Base-by-base conservation (phyloP, 2,113 vertebrate species). In the Xyrauchen texanus region DNA sequence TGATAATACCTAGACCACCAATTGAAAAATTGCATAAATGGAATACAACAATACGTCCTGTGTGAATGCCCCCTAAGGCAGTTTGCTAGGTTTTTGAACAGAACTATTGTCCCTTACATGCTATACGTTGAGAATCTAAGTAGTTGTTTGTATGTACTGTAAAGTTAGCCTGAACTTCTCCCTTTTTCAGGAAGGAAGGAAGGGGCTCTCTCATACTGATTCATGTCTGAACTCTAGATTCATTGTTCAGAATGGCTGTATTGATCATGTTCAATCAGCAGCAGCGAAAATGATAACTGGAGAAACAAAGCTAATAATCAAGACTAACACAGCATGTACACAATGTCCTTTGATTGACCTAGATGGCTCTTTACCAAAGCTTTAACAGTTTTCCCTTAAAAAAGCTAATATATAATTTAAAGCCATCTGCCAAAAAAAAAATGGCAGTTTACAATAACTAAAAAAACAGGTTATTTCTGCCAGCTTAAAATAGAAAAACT, bases 191-290 rank as follows among this genome's bases (percentile, higher is more conserved):
- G 55, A 34, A 34, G 21, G 21, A 34, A 34, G 5, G 5, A 49
- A 49, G 47, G 6, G 7, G n/a, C 12, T 57, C 13, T 15, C 4
- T 6, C n/a, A 57, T 57, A n/a, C 55, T 5, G 55, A n/a, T 34
- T 34, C 21, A 34, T 3, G 3, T 34, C 21, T 34, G 21, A 1
- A 34, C 21, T 34, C 21, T 34, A 34, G 34, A 52, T 7, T 76
- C 9, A 11, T 64, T 66, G 13, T 16, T 46, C 5, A 65, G 5
- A 55, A 65, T 53, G 4, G n/a, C 53, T 51, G 49, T 45, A 67
- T 67, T 57, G 75, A 77, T 65, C 42, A 57, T 46, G 51, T 57
- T 65, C 51, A 66, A 44, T 52, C 73, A 76, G 49, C 46, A 62
- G 13, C 52, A 55, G 65, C 65, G 47, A 65, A 53, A 10, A 47